phyloP scores from a whole-genome alignment of 1,140 invertebrate species.

The Drosophila repleta region DNA sequence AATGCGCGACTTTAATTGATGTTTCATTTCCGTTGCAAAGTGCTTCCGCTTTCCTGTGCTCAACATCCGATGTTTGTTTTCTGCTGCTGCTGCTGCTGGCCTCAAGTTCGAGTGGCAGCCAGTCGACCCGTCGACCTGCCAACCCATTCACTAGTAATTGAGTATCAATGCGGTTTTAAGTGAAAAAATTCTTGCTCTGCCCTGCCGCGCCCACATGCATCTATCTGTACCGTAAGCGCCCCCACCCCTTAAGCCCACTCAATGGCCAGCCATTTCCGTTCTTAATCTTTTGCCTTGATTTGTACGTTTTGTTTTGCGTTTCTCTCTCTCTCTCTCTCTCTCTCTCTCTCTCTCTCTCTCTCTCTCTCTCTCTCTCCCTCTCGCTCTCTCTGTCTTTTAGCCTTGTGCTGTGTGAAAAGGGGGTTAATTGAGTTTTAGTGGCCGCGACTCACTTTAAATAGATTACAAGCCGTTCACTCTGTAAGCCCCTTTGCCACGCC shows the following conservation, averaged over 20 bases:
- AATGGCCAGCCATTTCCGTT: conserved; percentile 65
- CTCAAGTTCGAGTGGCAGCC: background rate
- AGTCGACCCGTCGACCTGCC: conserved; percentile 23
- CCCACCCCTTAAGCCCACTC: conserved; percentile 7
- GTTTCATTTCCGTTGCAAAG: conserved; percentile 83
- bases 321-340: conserved; percentile 19
- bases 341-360: conserved; percentile 32
- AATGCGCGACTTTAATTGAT: conserved; percentile 80
- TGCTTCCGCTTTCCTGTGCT: conserved; percentile 75
- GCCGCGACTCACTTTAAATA: conserved; percentile 80
- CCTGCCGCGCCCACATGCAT: background rate
- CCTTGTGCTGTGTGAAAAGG: conserved; percentile 67
- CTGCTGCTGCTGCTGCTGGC: conserved; percentile 16
- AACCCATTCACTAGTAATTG: conserved; percentile 66
- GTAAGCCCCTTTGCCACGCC: background rate
- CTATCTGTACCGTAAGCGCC: background rate
- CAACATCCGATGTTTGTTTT: conserved; percentile 72
- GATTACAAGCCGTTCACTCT: conserved; percentile 64
- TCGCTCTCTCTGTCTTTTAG: conserved; percentile 57
- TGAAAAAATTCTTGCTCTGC: conserved; percentile 72
- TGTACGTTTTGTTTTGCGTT: conserved; percentile 44
- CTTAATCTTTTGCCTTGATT: conserved; percentile 76
- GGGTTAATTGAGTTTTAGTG: conserved; percentile 83
- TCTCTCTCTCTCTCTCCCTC: background rate
- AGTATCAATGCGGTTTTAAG: conserved; percentile 83